Evolutionary conservation across 2,113 vertebrate species (phyloP).

Genomic region (Hylia prasina): DNA sequence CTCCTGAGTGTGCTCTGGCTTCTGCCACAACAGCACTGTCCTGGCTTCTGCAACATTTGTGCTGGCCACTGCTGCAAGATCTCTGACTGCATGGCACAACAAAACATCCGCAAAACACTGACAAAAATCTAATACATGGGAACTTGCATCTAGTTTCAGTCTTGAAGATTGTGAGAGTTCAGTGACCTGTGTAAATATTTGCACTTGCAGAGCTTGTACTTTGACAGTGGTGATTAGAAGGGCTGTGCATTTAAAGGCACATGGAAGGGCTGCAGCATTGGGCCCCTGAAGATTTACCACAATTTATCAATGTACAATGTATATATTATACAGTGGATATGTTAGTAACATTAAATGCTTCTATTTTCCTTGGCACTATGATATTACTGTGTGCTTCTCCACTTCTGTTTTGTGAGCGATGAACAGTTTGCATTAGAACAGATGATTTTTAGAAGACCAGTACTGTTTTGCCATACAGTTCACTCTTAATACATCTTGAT

Average conservation of each 20-base stretch:
- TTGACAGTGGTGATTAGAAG: background rate
- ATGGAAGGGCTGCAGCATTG: background rate
- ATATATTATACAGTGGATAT: background rate
- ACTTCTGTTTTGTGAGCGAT: background rate
- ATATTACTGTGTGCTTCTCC: background rate
- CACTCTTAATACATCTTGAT: background rate
- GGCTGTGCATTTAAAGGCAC: background rate
- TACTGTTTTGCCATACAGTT: background rate
- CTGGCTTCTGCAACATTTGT: accelerated
- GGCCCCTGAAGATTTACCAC: background rate
- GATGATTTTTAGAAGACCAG: background rate
- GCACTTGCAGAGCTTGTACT: background rate
- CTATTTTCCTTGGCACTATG: background rate
- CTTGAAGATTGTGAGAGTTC: background rate
- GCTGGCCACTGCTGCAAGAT: background rate
- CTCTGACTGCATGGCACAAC: background rate
- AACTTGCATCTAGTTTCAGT: background rate
- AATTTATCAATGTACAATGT: background rate
- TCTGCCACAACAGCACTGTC: background rate
- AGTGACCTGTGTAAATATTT: background rate
- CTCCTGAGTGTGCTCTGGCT: accelerated
- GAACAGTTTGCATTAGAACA: background rate
- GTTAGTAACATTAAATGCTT: background rate
- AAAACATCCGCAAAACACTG: background rate
- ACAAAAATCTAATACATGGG: background rate